Base-by-base conservation (phyloP, 2,113 vertebrate species). In the Lasiurus borealis region DNA sequence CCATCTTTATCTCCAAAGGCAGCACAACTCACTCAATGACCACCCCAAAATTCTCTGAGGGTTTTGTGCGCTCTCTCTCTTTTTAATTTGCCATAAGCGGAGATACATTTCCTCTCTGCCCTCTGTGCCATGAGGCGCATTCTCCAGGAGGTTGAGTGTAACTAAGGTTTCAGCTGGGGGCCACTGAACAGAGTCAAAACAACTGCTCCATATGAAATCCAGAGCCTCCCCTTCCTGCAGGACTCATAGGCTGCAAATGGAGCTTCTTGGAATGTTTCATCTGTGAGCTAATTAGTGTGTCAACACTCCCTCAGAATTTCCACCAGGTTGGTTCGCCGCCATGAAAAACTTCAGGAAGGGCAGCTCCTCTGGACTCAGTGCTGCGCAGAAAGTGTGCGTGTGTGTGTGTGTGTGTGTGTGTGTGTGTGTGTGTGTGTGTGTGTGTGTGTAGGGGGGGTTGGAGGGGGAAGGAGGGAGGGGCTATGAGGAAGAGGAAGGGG, bases 81-180 rank as follows among this genome's bases (percentile, higher is more conserved):
- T 89, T 66, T 31, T 18, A n/a, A 50, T 27, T 75, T 68, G 52
- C 18, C 29, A 15, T 46, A 48, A 52, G 15, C 34, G 15, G 16
- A 50, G 73, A 50, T 25, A 40, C 18, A 57, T 62, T 62, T 57
- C 23, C 19, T 31, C 31, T 23, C n/a, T 19, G 34, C 34, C 57
- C 31, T 68, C 31, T 46, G 2, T 21, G 19, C 13, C 73, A 52
- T 12, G 21, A 29, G 10, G 27, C 7, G 21, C 7, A 12, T 59
- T 76, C 69, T 85, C 80, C 80, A 93, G 94, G 34, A 71, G 73
- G 21, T 8, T 80, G 5, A 21, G 16, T 48, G 34, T 91, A 91
- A 36, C 59, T 21, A 54, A 85, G 52, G 29, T 31, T 57, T 50
- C 14, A 16, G 4, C 8, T 72, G 68, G 34, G 46, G 84, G 34